Evolutionary conservation across 2,888 invertebrate genomes (phyloP), one percentile per base, ranked within the genome.

Genomic region (Pecten maximus): DNA sequence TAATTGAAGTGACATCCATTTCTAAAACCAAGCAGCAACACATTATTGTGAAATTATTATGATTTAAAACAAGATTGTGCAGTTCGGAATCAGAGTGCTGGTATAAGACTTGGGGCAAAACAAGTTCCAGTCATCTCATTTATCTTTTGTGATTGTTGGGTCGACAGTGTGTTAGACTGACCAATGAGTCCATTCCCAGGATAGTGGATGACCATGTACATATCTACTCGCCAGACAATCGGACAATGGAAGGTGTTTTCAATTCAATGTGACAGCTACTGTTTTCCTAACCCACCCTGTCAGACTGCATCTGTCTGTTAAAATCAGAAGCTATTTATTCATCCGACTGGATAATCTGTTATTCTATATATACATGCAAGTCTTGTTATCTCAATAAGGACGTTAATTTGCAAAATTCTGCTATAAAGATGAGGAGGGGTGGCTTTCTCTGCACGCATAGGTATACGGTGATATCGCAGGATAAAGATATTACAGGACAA

Each of bases 111-210:
- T 8, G 2, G 48, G 48, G 15, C 2, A 4, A 48, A 48, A 4
- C 12, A 16, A 16, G 19, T n/a, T 8, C 23, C 23, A 60, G 23
- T 23, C 60, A 23, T 3, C 60, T 60, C 60, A n/a, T 60, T 60
- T n/a, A 60, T 60, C 60, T 23, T 60, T 2, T 60, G 44, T 60
- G 4, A n/a, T 60, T n/a, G 60, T 60, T n/a, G 19, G n/a, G 60
- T n/a, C n/a, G 19, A 48, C 19, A 19, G 48, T 4, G 48, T 48
- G 4, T 48, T 19, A 15, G 60, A 60, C 60, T 60, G 60, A 60
- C 60, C 60, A 60, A 23, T n/a, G n/a, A n/a, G 60, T 60, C 60
- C n/a, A 60, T 60, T 60, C n/a, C 60, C 60, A 23, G n/a, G 60
- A 23, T 60, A 23, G 60, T 60, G 6, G n/a, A 60, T 60, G 60